phyloP scores from a whole-genome alignment of 2,888 invertebrate genomes.

The Plutella xylostella region DNA sequence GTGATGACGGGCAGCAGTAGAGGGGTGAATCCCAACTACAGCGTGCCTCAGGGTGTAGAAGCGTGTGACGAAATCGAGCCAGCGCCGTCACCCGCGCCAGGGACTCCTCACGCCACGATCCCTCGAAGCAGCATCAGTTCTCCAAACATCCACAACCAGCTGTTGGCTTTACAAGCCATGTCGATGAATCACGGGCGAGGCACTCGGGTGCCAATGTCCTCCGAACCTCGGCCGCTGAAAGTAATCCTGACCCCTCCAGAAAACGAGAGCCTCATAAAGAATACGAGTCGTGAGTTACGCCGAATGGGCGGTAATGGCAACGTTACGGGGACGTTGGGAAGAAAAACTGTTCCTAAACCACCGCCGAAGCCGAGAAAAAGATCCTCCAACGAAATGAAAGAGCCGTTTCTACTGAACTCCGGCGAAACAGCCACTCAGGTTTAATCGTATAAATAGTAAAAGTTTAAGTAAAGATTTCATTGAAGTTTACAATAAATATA shows the following conservation, averaged over 20 bases:
- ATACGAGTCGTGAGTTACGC: slow-evolving; percentile 30
- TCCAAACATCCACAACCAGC: slow-evolving; percentile 61
- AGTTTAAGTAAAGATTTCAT: background rate
- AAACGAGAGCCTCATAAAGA: slow-evolving; percentile 39
- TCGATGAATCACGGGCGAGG: slow-evolving; percentile 25
- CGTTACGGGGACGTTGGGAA: slow-evolving; percentile 41
- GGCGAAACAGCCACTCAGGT: slow-evolving; percentile 90
- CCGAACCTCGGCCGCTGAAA: slow-evolving; percentile 44
- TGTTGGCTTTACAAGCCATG: slow-evolving; percentile 54
- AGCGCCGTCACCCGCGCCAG: slow-evolving; percentile 63
- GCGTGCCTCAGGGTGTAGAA: slow-evolving; percentile 31
- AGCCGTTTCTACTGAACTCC: slow-evolving; percentile 84
- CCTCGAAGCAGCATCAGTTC: slow-evolving; percentile 64
- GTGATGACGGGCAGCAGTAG: slow-evolving; percentile 65
- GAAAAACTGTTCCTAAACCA: slow-evolving; percentile 77
- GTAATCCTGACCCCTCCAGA: slow-evolving; percentile 39
- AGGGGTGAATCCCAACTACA: slow-evolving; percentile 54
- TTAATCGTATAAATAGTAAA: slow-evolving; percentile 34
- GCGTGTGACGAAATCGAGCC: slow-evolving; percentile 57
- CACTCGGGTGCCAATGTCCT: slow-evolving; percentile 11
- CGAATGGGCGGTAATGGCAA: slow-evolving; percentile 46
- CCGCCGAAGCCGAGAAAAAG: slow-evolving; percentile 85
- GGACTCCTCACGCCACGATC: slow-evolving; percentile 57
- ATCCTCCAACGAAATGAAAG: slow-evolving; percentile 71
- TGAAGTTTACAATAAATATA: slow-evolving; percentile 15